Percentiles rank a stretch among this genome's conserved stretches.
phyloP scores from a whole-genome alignment of 2,113 vertebrate species.

The Hydropotes inermis region DNA sequence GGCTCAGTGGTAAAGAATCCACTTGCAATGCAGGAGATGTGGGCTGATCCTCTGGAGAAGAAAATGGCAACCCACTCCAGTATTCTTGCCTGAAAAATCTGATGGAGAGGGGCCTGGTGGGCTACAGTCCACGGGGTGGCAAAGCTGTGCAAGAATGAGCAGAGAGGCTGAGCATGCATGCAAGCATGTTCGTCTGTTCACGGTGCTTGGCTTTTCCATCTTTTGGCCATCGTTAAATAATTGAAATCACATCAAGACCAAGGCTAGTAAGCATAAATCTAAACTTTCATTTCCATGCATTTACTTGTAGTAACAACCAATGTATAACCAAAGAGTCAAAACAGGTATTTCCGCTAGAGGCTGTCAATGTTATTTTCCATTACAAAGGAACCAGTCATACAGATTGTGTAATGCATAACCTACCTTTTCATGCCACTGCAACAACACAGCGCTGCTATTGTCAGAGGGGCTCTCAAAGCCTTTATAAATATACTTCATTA shows the following conservation, averaged over 20 bases:
- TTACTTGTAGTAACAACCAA: not conserved
- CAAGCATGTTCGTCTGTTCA: not conserved
- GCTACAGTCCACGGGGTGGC: not conserved
- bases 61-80: not conserved
- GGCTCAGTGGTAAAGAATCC: not conserved
- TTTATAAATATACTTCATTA: conserved; percentile 99
- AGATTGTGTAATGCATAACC: rapidly evolving
- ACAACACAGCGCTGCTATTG: conserved; percentile 95
- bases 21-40: not conserved
- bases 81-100: not conserved
- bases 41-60: not conserved
- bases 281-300: not conserved
- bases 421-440: conserved; percentile 99
- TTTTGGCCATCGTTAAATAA: not conserved
- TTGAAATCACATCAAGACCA: not conserved
- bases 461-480: conserved; percentile 97
- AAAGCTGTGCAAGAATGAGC: not conserved
- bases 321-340: not conserved
- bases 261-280: not conserved
- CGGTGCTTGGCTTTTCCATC: not conserved
- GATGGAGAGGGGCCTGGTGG: not conserved
- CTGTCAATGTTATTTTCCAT: rapidly evolving
- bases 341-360: not conserved
- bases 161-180: not conserved
- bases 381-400: not conserved